Evolutionary conservation across 2,797 vertebrate species (phyloP).

Genomic region (Morus bassanus): DNA sequence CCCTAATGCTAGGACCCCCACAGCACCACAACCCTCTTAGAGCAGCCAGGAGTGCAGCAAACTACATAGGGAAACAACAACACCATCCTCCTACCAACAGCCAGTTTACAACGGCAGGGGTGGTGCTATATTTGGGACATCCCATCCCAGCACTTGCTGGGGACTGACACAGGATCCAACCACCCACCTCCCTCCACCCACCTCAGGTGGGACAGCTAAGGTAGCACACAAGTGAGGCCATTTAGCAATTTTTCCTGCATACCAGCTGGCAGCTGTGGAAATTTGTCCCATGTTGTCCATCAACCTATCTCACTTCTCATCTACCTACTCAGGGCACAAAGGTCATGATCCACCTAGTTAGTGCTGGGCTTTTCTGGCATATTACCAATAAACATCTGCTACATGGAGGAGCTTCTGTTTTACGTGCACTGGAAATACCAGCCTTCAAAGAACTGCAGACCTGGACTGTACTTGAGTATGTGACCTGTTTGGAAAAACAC

Average conservation of each 20-base stretch:
- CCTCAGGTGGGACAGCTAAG: not conserved
- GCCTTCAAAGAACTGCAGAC: not conserved
- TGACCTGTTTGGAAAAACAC: constrained; percentile 14
- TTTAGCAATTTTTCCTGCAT: not conserved
- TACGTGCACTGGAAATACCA: not conserved
- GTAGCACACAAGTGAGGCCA: not conserved
- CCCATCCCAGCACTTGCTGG: not conserved
- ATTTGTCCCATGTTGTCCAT: not conserved
- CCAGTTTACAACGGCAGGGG: accelerated
- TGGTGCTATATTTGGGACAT: not conserved
- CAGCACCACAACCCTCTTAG: not conserved
- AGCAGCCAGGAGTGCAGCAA: not conserved
- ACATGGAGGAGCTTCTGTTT: not conserved
- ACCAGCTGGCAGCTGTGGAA: not conserved
- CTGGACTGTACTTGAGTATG: not conserved
- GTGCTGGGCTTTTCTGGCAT: not conserved
- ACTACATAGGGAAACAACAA: not conserved
- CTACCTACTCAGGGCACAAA: not conserved
- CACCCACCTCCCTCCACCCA: accelerated
- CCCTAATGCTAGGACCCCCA: accelerated
- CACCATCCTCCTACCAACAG: not conserved
- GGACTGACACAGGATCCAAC: not conserved
- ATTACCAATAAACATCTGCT: accelerated
- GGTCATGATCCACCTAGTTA: not conserved
- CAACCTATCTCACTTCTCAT: not conserved